Base-by-base conservation (phyloP, 2,797 vertebrate genomes). In the Pitangus sulphuratus region DNA sequence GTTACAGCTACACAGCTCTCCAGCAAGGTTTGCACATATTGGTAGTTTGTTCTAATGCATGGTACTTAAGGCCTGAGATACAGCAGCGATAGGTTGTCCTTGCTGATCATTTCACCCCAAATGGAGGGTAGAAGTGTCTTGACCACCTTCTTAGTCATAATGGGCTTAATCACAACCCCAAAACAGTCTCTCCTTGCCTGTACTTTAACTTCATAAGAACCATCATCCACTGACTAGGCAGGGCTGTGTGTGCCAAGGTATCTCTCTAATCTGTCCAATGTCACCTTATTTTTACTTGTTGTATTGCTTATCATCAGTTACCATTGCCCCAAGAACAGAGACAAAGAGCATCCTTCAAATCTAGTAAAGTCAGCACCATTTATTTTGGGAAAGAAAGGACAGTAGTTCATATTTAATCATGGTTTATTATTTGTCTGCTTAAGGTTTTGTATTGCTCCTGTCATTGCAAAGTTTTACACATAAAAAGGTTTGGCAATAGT, bases 321-420 rank as follows among this genome's bases (percentile, higher is more conserved):
- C 42, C 69, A 51, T 16, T 87, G 69, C 25, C 19, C 24, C 60
- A 42, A 85, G 15, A 61, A 10, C n/a, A 78, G 37, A 92, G 64
- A 22, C 70, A 89, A 82, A 72, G 47, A 72, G 13, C 50, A 85
- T 60, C 64, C 65, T 93, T 92, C 84, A 91, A 89, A 93, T 68
- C 24, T 5, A 3, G 21, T 35, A 42, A 80, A 85, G 28, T 44
- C 54, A 62, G 33, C 1, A 7, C n/a, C 33, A n/a, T 87, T 87
- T 94, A 87, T 85, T 84, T 78, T 13, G 35, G 26, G 68, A 68
- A 83, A 65, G 56, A 92, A 84, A 74, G 56, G 26, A 75, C 6
- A 54, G 22, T 57, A 26, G 48, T 78, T 91, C 37, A 44, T 87
- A 89, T 85, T 85, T 83, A 94, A 91, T 86, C 44, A 58, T 50